Evolutionary conservation across 1,140 invertebrate species (phyloP), one percentile per base, ranked within the genome.

Genomic region (Popillia japonica): DNA sequence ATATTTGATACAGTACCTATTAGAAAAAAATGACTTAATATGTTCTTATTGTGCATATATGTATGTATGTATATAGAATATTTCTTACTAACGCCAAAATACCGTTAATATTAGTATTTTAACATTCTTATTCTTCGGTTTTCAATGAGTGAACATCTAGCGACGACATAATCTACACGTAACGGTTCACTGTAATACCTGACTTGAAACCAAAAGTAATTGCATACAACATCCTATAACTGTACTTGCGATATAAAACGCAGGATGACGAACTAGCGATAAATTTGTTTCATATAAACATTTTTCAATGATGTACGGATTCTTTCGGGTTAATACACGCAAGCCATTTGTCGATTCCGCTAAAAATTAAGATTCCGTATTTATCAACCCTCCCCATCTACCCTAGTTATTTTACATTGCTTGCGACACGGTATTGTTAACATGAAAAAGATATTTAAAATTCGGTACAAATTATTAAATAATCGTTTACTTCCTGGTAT

Each of bases 391-490:
- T 11, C 44, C 17, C 7, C 22, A 64, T 64, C 61, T 22, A 64
- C 61, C 61, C 61, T 27, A 64, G 11, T 22, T 23, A 17, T 64
- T 20, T 22, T 20, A 14, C 6, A n/a, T 64, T 22, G 9, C 23
- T 7, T 11, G 44, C 11, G 7, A 48, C 17, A 27, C 23, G 17
- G 17, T 27, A 27, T 1, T 11, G n/a, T 64, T 64, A 64, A 64
- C 17, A 64, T 64, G n/a, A n/a, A 27, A 64, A 27, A 64, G 61
- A 22, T 20, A 11, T 64, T 64, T 64, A 64, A 64, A 64, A 64
- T 64, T 64, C 61, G 22, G 61, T 17, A 64, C 61, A 64, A 64
- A 64, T 64, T 64, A 64, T 64, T 64, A 64, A 64, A 64, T 64
- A 64, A 64, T 4, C 17, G 61, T 64, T 64, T 64, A 64, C 22